Base-by-base conservation (phyloP, 2,797 vertebrate genomes). In the Mallotus villosus region DNA sequence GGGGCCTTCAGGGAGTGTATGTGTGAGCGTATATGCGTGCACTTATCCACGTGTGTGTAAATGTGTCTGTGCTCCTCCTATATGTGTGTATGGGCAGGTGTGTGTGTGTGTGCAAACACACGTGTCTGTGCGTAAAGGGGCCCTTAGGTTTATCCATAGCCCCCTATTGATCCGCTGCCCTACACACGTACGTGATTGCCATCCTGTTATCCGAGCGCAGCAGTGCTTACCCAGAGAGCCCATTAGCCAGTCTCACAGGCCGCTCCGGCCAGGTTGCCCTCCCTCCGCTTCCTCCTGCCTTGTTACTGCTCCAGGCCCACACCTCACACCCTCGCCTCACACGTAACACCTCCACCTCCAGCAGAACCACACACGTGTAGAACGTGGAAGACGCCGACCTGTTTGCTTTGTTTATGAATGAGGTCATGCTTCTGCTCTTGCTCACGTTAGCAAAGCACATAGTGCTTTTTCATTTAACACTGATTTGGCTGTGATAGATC, bases 81-180 rank as follows among this genome's bases (percentile, higher is more conserved):
- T 29, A 4, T 29, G 27, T 29, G 27, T 29, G 27, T 29, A 4
- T 29, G 0, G 3, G 25, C 1, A 29, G 4, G 27, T 29, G 1
- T 25, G 25, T 25, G 25, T 25, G 25, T 25, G 25, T 25, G 25
- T 25, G 7, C 32, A 7, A 5, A 34, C 5, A 34, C 32, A 34
- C 5, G 32, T 53, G 51, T 55, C 17, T 53, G 51, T 51, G 49
- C 19, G 49, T 51, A 1, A 24, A 83, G 75, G 61, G 17, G 37
- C 73, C 51, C 51, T 55, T 55, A 73, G 79, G 82, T 88, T 81
- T 86, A 78, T 81, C 60, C 14, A 46, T 5, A 63, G 70, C 17
- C 68, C 65, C 69, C 67, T 83, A 81, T 81, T 87, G 85, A 91
- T 90, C 84, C 69, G 62, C 79, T 84, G 78, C 81, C 79, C 83